phyloP scores from a whole-genome alignment of 2,113 vertebrate species.

The Asarcornis scutulata region DNA sequence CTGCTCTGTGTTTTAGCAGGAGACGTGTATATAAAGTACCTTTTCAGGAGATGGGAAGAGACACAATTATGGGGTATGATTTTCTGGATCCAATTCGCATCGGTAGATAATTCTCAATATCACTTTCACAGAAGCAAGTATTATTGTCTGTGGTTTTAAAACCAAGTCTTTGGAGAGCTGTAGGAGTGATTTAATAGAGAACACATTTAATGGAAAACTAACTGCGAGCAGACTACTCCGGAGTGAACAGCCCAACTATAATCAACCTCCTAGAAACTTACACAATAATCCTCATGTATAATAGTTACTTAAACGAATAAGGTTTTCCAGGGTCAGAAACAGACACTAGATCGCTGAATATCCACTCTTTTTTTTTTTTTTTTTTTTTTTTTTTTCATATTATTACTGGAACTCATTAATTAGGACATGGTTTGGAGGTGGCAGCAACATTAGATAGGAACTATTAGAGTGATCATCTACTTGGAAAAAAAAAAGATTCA shows the following conservation, averaged over 20 bases:
- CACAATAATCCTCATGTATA: background rate
- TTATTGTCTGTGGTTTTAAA: background rate
- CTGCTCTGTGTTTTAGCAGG: background rate
- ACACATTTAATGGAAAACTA: background rate
- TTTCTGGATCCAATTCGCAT: background rate
- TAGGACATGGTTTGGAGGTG: background rate
- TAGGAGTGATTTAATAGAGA: background rate
- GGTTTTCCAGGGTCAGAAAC: slow-evolving; percentile 28
- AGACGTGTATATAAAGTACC: background rate
- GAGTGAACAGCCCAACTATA: background rate
- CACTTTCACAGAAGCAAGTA: background rate
- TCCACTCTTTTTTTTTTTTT: background rate
- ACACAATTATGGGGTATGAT: background rate
- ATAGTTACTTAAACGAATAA: background rate
- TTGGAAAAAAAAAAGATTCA: background rate
- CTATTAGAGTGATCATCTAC: background rate
- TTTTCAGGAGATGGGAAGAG: background rate
- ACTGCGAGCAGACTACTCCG: background rate
- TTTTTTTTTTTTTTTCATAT: background rate
- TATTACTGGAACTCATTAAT: slow-evolving; percentile 35
- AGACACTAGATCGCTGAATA: slow-evolving; percentile 2
- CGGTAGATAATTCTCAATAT: background rate
- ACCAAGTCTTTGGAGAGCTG: background rate
- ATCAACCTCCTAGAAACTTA: background rate
- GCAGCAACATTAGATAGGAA: background rate